Percentiles rank a stretch among this genome's conserved stretches.
These are phyloP conservation scores for Argyrosomus regius DNA, from an alignment of 2,797 vertebrate species.

Conservation along the genomic window DNA sequence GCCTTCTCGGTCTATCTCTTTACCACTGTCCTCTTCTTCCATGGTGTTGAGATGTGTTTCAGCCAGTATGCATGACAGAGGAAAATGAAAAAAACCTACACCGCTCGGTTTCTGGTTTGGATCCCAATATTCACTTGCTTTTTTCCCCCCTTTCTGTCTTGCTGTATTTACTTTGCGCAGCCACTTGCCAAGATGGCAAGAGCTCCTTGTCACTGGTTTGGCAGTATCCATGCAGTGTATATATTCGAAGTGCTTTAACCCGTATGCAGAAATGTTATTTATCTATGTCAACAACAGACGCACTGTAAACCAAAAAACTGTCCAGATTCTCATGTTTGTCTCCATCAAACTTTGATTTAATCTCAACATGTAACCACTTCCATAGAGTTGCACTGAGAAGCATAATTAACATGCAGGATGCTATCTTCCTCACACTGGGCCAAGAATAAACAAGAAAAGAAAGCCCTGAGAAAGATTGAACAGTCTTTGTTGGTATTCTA, in stretches of 20 bases:
- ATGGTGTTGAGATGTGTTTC: constrained; percentile 66
- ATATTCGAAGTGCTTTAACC: constrained; percentile 60
- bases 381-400: constrained; percentile 20
- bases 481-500: constrained; percentile 67
- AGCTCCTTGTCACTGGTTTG: constrained; percentile 76
- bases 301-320: constrained; percentile 42
- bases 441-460: constrained; percentile 69
- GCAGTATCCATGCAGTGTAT: constrained; percentile 53
- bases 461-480: constrained; percentile 60
- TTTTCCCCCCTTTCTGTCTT: constrained; percentile 60
- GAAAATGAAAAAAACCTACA: constrained; percentile 63
- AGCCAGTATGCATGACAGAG: constrained; percentile 71
- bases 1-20: constrained; percentile 61
- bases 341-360: constrained; percentile 46
- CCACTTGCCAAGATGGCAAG: constrained; percentile 75
- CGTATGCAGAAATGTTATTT: constrained; percentile 52
- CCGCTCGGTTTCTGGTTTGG: constrained; percentile 74
- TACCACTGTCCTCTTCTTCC: constrained; percentile 64
- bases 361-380: constrained; percentile 40
- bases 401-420: constrained; percentile 68
- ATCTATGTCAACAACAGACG: constrained; percentile 42
- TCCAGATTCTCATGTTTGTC: constrained; percentile 35
- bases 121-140: constrained; percentile 69
- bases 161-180: constrained; percentile 77
- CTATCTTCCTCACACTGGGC: constrained; percentile 64